Base-by-base conservation (phyloP, 2,113 vertebrate species). In the Labeo catla region DNA sequence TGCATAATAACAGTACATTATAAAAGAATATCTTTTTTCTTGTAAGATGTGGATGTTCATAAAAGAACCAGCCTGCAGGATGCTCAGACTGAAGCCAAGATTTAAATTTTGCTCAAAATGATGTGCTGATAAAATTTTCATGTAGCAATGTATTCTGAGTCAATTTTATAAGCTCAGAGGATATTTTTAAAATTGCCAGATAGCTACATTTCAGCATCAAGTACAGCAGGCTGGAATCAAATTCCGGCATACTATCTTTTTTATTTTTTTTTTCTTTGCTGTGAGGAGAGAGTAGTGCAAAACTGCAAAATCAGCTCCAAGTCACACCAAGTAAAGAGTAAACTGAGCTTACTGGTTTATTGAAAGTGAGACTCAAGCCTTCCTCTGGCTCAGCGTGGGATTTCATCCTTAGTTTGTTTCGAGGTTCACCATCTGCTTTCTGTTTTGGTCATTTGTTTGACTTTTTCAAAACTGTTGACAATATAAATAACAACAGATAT, bases 151-250 rank as follows among this genome's bases (percentile, higher is more conserved):
- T 68, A 36, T 81, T 81, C 45, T 68, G 66, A 66, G 79, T 66
- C 28, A 52, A 21, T 82, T 70, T 50, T 52, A 47, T 82, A 70
- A 70, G 63, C 81, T 82, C 61, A 52, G 45, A 82, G 47, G 65
- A 52, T 82, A 82, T 82, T 82, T 82, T 70, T 70, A 70, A 82
- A 82, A 52, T 82, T 39, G 81, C 81, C 63, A 70, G 47, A 82
- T 82, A 82, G 63, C 63, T 82, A 70, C 23, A 82, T 82, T 82
- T 70, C 81, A 70, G 81, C 81, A 82, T 82, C 63, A 82, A 68
- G 19, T 13, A 49, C 23, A 19, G 63, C 61, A 70, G 81, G n/a
- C 43, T 19, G 59, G 12, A 68, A 8, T 68, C n/a, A 50, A 21
- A 82, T 50, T 82, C 80, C 19, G 10, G 23, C 23, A 68, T 52